A percentile compares a stretch with the other conserved stretches of the same genome.
Evolutionary conservation across 2,888 invertebrate species (phyloP).

Genomic region (Arrhopalites spinosus): DNA sequence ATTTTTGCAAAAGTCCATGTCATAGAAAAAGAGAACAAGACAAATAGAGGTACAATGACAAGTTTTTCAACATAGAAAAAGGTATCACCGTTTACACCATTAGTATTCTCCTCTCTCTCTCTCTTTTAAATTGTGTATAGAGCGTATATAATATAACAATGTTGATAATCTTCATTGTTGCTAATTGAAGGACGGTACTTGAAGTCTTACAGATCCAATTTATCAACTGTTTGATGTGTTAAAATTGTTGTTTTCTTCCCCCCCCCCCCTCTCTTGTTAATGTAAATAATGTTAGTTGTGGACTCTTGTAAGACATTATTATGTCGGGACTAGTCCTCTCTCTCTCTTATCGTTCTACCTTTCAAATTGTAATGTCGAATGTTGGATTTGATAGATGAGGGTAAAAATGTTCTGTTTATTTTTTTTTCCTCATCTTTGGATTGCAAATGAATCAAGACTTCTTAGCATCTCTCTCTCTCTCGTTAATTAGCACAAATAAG

Average conservation of each 20-base stretch:
- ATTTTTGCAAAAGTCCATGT: no score
- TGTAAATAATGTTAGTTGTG: no score
- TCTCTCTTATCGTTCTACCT: neutral
- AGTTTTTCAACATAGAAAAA: no score
- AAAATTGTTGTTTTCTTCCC: no score
- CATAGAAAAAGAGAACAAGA: no score
- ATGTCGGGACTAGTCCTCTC: neutral
- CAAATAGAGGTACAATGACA: no score
- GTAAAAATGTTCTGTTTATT: conserved; percentile 1
- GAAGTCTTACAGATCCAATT: neutral
- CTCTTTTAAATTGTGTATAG: neutral
- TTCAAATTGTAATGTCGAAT: neutral
- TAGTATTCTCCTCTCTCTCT: neutral
- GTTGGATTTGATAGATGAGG: neutral
- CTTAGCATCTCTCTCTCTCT: neutral
- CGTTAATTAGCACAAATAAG: conserved; percentile 31
- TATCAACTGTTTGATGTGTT: no score
- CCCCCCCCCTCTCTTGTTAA: no score
- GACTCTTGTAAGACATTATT: no score
- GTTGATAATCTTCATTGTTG: conserved; percentile 8
- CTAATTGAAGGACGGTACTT: neutral
- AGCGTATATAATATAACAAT: neutral
- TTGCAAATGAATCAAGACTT: conserved; percentile 20
- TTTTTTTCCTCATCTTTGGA: conserved; percentile 6
- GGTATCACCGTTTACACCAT: no score